These are phyloP conservation scores for Troides helena DNA, from an alignment of 2,888 invertebrate genomes.

Conservation along the genomic window DNA sequence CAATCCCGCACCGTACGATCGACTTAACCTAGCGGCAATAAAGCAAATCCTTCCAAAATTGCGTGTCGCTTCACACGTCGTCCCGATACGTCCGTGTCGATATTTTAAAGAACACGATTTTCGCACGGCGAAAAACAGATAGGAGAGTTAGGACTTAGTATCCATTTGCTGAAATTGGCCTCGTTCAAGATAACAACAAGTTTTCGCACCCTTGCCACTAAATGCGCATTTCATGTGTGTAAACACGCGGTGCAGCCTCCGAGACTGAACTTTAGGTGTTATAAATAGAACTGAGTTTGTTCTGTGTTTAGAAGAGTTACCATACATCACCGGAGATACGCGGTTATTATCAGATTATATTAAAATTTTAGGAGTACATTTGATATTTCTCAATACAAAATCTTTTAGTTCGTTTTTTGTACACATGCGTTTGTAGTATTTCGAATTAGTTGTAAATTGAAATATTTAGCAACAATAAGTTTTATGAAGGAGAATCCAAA, in stretches of 20 bases:
- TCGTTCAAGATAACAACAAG: slow-evolving; percentile 79
- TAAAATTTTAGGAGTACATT: slow-evolving; percentile 59
- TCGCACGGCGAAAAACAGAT: slow-evolving; percentile 72
- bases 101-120: slow-evolving; percentile 73
- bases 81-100: slow-evolving; percentile 59
- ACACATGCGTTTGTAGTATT: no score
- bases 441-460: background rate
- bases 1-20: slow-evolving; percentile 37
- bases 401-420: background rate
- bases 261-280: slow-evolving; percentile 39
- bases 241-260: slow-evolving; percentile 45
- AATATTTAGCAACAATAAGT: no score
- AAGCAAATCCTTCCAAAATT: slow-evolving; percentile 76
- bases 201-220: slow-evolving; percentile 78
- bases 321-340: slow-evolving; percentile 69
- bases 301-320: slow-evolving; percentile 40
- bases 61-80: slow-evolving; percentile 55
- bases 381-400: slow-evolving; percentile 4
- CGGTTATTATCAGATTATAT: slow-evolving; percentile 64
- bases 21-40: slow-evolving; percentile 53
- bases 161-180: slow-evolving; percentile 80
- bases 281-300: slow-evolving; percentile 23
- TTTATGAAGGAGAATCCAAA: no score
- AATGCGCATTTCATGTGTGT: slow-evolving; percentile 78
- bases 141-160: slow-evolving; percentile 79